Conservation (phyloP, 2,888 invertebrate genomes). For the Parnassius apollo region DNA sequence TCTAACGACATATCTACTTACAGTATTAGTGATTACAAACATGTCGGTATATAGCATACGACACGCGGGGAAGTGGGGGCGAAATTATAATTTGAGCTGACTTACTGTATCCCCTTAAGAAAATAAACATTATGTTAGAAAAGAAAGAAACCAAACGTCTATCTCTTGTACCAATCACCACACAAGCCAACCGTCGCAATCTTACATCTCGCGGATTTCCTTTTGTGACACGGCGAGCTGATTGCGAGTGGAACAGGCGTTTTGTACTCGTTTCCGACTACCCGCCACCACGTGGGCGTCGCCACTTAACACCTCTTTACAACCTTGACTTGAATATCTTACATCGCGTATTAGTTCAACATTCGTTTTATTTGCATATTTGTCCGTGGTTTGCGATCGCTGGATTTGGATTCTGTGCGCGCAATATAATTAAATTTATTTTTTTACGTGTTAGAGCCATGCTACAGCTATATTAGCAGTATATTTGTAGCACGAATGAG, state of each 20-base stretch:
- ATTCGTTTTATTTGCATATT: conserved; percentile 23
- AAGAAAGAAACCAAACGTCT: not conserved
- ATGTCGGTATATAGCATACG: no score
- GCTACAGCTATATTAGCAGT: no score
- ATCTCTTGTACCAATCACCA: conserved; percentile 7
- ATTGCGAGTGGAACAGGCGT: conserved; percentile 25
- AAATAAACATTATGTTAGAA: no score
- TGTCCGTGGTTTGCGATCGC: not conserved
- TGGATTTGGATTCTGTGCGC: not conserved
- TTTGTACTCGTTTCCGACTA: conserved; percentile 27
- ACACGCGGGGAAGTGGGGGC: no score
- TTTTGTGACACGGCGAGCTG: conserved; percentile 24
- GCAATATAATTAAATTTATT: no score
- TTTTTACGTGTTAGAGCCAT: no score
- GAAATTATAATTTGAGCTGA: no score
- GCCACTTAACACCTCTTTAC: conserved; percentile 26
- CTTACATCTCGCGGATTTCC: conserved; percentile 20
- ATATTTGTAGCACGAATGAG: no score
- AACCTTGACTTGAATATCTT: conserved; percentile 31
- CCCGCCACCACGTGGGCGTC: conserved; percentile 21
- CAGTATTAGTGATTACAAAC: no score
- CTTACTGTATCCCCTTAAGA: no score
- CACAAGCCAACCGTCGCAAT: conserved; percentile 21
- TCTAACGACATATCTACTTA: no score
- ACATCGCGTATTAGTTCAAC: conserved; percentile 28